These are phyloP conservation scores for Muntiacus muntjak DNA, from an alignment of 2,113 vertebrate genomes.

Conservation along the genomic window DNA sequence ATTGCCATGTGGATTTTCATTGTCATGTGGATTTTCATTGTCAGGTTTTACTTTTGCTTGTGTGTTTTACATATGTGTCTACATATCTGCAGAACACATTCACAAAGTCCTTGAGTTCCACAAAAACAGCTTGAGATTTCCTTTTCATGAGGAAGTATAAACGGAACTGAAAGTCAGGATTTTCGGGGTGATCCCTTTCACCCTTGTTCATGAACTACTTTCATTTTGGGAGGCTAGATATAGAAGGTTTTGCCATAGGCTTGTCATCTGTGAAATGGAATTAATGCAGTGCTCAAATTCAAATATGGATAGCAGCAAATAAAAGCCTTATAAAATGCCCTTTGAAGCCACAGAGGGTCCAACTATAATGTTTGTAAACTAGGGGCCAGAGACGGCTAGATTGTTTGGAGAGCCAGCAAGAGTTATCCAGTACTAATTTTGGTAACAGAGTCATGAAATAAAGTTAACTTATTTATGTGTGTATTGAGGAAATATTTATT, in stretches of 20 bases:
- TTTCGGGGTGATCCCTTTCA: not conserved
- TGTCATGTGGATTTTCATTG: not conserved
- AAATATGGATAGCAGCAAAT: not conserved
- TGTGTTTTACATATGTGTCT: not conserved
- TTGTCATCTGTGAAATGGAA: not conserved
- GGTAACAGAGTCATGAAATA: not conserved
- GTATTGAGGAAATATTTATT: not conserved
- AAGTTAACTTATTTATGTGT: not conserved
- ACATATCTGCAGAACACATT: not conserved
- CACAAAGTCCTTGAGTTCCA: not conserved
- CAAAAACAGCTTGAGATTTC: not conserved
- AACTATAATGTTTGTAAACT: not conserved
- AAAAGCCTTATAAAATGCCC: not conserved
- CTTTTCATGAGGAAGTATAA: not conserved
- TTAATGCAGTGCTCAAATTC: not conserved
- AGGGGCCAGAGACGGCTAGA: not conserved
- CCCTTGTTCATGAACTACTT: not conserved
- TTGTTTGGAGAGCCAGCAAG: not conserved
- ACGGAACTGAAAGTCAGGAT: not conserved
- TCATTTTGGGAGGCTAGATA: not conserved
- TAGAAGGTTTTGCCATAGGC: not conserved
- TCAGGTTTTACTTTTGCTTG: conserved; percentile 2
- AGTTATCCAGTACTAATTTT: not conserved
- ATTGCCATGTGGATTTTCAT: not conserved
- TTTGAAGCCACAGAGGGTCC: not conserved